Base-by-base conservation (phyloP, 1,140 invertebrate genomes). In the Rhynchophorus ferrugineus region DNA sequence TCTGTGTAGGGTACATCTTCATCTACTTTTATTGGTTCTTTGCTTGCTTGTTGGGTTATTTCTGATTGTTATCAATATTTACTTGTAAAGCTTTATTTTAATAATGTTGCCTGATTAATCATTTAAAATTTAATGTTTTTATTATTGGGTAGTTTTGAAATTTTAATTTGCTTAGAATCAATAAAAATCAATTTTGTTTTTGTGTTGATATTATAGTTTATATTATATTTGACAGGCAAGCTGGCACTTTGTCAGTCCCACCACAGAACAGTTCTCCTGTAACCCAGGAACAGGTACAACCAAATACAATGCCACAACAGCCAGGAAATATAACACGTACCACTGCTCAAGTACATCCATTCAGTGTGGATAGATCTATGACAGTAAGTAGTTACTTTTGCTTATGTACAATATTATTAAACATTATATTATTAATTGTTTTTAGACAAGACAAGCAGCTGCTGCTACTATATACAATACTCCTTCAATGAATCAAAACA, bases 311-410 rank as follows among this genome's bases (percentile, higher is more conserved):
- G 65, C 65, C 67, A 11, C 67, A 70, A 46, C 62, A 60, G 47
- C 66, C 67, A 51, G 59, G 57, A 33, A 58, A 54, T 37, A 54
- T 67, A n/a, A 57, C 66, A 2, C 54, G 68, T 8, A 61, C 59
- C 19, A 64, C 66, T 14, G 63, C 67, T 9, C 56, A 61, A 39
- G 65, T 68, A 7, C 65, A 67, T 55, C 64, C 68, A 11, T 69
- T 60, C 49, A 63, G 58, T 44, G 60, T 67, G 5, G 66, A 69
- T 53, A 59, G 67, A 7, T 52, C 58, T 49, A 58, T 66, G 44
- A 47, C 54, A 13, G 59, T 61, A 46, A 57, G 58, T 58, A 19
- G 19, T 29, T 45, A 6, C 5, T 33, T 33, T 33, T 17, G 37
- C 37, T n/a, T 39, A 13, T 6, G 6, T 17, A 39, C 17, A 39